These are phyloP conservation scores for Limnephilus marmoratus DNA, from an alignment of 2,888 invertebrate species.

Conservation along the genomic window DNA sequence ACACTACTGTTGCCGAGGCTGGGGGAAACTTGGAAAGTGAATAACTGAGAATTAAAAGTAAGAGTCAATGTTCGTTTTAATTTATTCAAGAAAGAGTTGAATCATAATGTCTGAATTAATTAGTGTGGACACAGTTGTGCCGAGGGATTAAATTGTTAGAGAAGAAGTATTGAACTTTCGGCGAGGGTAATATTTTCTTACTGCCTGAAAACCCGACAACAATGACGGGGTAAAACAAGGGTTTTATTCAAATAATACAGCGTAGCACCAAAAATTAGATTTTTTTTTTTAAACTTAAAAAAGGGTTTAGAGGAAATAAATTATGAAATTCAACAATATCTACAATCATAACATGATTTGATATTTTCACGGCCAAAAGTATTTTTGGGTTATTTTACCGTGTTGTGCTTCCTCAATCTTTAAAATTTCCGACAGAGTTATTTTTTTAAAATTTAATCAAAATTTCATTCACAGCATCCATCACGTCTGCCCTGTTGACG, in stretches of 20 bases:
- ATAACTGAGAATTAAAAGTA: conserved; percentile 28
- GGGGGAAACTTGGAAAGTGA: conserved; percentile 11
- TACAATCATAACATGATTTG: too few species aligned
- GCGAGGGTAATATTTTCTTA: not conserved
- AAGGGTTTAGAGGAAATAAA: not conserved
- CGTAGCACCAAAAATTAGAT: not conserved
- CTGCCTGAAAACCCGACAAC: not conserved
- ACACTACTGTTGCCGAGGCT: not conserved
- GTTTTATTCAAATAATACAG: not conserved
- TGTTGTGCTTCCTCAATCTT: too few species aligned
- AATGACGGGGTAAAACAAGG: not conserved
- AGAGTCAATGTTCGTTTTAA: conserved; percentile 27
- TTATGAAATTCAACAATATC: not conserved
- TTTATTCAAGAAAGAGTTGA: conserved; percentile 36
- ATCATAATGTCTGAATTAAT: conserved; percentile 7
- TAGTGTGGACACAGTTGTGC: not conserved
- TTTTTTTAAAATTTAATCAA: too few species aligned
- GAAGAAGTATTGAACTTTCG: not conserved
- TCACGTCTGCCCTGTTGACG: too few species aligned
- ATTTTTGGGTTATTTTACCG: too few species aligned
- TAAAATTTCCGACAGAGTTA: too few species aligned
- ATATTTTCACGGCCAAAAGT: too few species aligned
- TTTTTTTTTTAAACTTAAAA: not conserved
- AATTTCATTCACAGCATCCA: too few species aligned
- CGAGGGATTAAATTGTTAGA: conserved; percentile 14